These are phyloP conservation scores for Volucella inflata DNA, from an alignment of 2,888 invertebrate species.

Conservation along the genomic window DNA sequence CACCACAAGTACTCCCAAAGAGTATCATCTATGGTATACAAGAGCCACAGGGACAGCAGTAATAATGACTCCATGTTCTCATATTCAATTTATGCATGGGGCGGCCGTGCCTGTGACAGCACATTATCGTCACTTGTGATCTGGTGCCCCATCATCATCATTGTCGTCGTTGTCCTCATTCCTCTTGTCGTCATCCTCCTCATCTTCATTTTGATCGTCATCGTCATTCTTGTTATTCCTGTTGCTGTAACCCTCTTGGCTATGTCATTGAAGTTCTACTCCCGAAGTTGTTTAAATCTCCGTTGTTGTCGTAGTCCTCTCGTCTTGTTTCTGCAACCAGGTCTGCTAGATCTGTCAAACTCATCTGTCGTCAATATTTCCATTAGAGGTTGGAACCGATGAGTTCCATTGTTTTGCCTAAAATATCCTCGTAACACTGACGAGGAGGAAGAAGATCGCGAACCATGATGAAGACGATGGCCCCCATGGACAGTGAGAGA, in stretches of 20 bases:
- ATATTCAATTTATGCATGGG: conserved; percentile 76
- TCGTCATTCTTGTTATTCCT: no score
- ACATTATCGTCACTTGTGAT: conserved; percentile 80
- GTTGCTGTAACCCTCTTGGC: not conserved
- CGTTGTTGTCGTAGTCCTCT: conserved; percentile 69
- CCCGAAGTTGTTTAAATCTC: conserved; percentile 30
- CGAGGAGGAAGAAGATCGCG: conserved; percentile 12
- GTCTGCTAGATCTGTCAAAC: conserved; percentile 69
- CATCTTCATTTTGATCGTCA: conserved; percentile 17
- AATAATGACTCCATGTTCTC: conserved; percentile 76
- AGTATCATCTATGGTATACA: conserved; percentile 33
- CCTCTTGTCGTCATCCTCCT: conserved; percentile 34
- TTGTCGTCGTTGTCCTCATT: conserved; percentile 31
- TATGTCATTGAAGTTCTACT: conserved; percentile 35
- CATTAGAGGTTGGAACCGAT: conserved; percentile 59
- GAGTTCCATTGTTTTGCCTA: conserved; percentile 72
- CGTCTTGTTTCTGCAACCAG: conserved; percentile 39
- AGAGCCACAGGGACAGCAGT: conserved; percentile 67
- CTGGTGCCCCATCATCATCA: conserved; percentile 75
- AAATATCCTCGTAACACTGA: conserved; percentile 37
- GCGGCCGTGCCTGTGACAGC: conserved; percentile 78
- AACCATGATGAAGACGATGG: conserved; percentile 36
- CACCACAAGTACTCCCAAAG: conserved; percentile 25
- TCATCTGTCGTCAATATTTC: conserved; percentile 75
- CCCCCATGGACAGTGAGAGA: conserved; percentile 12